Base-by-base conservation (phyloP, 2,797 vertebrate genomes). In the Meriones psammophilus region DNA sequence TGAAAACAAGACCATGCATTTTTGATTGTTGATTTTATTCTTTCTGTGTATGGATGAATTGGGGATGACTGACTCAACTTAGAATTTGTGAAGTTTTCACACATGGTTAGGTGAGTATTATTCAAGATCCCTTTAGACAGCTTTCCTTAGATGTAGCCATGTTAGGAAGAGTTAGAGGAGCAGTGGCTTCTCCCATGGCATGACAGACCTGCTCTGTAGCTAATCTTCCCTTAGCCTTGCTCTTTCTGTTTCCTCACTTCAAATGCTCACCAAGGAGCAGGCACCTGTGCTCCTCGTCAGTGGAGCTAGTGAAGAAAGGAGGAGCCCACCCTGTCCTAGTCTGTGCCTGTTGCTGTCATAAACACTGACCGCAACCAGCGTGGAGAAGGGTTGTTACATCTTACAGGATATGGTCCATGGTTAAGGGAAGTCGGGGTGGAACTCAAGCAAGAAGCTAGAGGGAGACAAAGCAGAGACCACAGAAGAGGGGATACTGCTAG, bases 11-110 rank as follows among this genome's bases (percentile, higher is more conserved):
- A 39, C 42, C 62, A 58, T 20, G 84, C 39, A 64, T 89, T 91
- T 88, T 88, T 94, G 74, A 92, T 54, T 54, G 74, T 74, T 68
- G 69, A 81, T 30, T 30, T 92, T 50, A 39, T 80, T 85, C 56
- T 64, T 84, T 71, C 69, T 68, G 66, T 33, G 30, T 92, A 33
- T 28, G 71, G 56, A 56, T n/a, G 13, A 92, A 68, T 54, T 68
- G 78, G 58, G 39, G 46, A 50, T 58, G 46, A 20, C 58, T 60
- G 64, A 22, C 58, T 42, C 36, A 1, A 78, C 20, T 73, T 71
- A 69, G 92, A 83, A 54, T 42, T 83, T 91, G 39, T 56, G 42
- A 88, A 88, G 54, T 8, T 54, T 88, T 46, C 22, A 74, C 15
- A 62, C 58, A 4, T 30, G 36, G 12, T 14, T 73, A 60, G 33